Percentiles rank a stretch among this genome's conserved stretches.
phyloP scores from a whole-genome alignment of 2,888 invertebrate species.

The Acronicta alni region DNA sequence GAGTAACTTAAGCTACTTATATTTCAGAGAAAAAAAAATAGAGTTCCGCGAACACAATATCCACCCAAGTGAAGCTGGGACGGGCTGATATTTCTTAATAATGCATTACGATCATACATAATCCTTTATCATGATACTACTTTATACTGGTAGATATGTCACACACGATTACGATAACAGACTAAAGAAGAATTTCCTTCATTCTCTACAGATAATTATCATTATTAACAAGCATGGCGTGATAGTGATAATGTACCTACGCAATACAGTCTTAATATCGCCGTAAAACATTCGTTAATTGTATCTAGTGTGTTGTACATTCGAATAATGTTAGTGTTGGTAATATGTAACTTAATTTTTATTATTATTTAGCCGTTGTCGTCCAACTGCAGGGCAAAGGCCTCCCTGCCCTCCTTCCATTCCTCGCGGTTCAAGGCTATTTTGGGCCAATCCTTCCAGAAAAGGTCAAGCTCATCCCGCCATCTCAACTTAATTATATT shows the following conservation, averaged over 20 bases:
- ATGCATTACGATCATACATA: constrained; percentile 12
- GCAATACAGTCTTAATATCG: constrained; percentile 7
- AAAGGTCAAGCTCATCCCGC: too few species aligned
- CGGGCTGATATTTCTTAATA: too few species aligned
- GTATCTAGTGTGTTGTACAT: constrained; percentile 1
- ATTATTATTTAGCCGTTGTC: too few species aligned
- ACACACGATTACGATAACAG: constrained; percentile 13
- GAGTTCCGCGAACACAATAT: too few species aligned
- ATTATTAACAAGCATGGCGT: constrained; percentile 2
- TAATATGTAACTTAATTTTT: neutral
- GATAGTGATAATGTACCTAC: constrained; percentile 16
- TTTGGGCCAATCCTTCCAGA: too few species aligned
- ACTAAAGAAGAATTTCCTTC: constrained; percentile 34
- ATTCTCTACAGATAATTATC: constrained; percentile 12
- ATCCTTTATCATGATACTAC: constrained; percentile 18
- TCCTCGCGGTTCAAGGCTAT: too few species aligned
- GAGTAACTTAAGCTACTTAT: too few species aligned
- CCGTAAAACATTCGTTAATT: constrained; percentile 24
- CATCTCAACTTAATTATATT: too few species aligned
- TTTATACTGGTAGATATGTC: constrained; percentile 9
- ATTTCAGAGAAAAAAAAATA: too few species aligned
- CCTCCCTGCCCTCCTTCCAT: too few species aligned
- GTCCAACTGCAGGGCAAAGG: too few species aligned
- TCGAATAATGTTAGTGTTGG: constrained; percentile 4
- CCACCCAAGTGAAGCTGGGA: too few species aligned